Conservation (phyloP, 1,140 invertebrate genomes). For the Solenopsis invicta region DNA sequence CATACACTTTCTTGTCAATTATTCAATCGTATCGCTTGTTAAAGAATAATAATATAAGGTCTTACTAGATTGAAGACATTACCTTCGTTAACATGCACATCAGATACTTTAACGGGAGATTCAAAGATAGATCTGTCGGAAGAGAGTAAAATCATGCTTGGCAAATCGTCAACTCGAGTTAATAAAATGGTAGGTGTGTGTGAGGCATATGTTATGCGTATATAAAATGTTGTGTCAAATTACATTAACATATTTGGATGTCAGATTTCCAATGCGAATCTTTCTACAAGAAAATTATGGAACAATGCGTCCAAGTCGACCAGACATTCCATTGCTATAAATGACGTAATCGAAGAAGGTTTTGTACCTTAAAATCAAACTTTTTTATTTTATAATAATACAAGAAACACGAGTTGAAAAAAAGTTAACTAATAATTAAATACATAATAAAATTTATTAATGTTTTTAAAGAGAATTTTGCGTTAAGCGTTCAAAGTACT, state of each 20-base stretch:
- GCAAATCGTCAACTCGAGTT: constrained; percentile 19
- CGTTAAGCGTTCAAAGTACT: not conserved
- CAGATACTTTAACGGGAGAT: constrained; percentile 8
- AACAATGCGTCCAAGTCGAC: constrained; percentile 9
- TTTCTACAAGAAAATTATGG: constrained; percentile 66
- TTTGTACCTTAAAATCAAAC: not conserved
- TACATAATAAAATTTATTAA: constrained; percentile 1
- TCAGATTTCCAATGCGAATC: constrained; percentile 53
- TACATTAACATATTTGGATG: not conserved
- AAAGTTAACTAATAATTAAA: constrained; percentile 13
- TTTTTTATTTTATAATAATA: not conserved
- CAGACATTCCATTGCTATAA: constrained; percentile 37
- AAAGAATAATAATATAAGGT: constrained; percentile 35
- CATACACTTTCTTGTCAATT: not conserved
- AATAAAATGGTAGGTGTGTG: constrained; percentile 50
- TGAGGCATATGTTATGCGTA: not conserved
- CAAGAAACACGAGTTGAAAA: not conserved
- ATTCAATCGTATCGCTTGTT: not conserved
- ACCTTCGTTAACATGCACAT: constrained; percentile 56
- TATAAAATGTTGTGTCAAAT: not conserved
- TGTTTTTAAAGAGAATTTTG: not conserved
- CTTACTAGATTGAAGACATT: constrained; percentile 57
- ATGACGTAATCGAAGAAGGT: constrained; percentile 72
- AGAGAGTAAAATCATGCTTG: not conserved
- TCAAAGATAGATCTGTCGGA: constrained; percentile 22